Evolutionary conservation across 2,113 vertebrate species (phyloP).

Genomic region (Bufo gargarizans): DNA sequence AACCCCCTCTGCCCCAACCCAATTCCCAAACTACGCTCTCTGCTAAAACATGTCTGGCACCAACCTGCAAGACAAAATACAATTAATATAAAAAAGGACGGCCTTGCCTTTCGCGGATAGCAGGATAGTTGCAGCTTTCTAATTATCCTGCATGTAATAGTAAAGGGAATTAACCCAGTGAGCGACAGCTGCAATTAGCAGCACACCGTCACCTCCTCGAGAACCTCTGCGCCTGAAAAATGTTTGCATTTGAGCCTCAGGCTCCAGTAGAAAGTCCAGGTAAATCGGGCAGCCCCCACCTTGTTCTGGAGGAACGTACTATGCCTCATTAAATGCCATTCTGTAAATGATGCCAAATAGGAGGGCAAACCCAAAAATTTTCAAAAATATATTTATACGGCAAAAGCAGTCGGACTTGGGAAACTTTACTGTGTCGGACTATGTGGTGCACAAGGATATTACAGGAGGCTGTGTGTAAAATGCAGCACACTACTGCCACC

Average conservation of each 20-base stretch:
- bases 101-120: background rate
- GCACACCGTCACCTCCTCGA: constrained; percentile 50
- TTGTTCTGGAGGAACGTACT: background rate
- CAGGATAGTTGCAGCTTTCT: constrained; percentile 32
- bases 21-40: background rate
- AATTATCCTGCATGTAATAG: constrained; percentile 53
- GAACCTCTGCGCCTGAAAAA: constrained; percentile 45
- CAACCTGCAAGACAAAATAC: constrained; percentile 37
- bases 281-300: background rate
- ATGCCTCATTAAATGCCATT: too few relatives aligned
- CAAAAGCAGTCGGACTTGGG: background rate
- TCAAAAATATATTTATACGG: background rate
- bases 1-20: background rate
- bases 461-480: constrained; percentile 63
- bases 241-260: constrained; percentile 38
- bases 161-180: constrained; percentile 59
- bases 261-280: constrained; percentile 46
- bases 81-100: constrained; percentile 25
- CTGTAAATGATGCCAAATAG: background rate
- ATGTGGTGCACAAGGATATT: background rate
- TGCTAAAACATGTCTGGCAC: constrained; percentile 41
- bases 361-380: background rate
- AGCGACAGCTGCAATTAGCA: constrained; percentile 59
- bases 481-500: constrained; percentile 88
- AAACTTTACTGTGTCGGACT: constrained; percentile 4